phyloP scores from a whole-genome alignment of 2,888 invertebrate genomes.

The Cyclophora punctaria region DNA sequence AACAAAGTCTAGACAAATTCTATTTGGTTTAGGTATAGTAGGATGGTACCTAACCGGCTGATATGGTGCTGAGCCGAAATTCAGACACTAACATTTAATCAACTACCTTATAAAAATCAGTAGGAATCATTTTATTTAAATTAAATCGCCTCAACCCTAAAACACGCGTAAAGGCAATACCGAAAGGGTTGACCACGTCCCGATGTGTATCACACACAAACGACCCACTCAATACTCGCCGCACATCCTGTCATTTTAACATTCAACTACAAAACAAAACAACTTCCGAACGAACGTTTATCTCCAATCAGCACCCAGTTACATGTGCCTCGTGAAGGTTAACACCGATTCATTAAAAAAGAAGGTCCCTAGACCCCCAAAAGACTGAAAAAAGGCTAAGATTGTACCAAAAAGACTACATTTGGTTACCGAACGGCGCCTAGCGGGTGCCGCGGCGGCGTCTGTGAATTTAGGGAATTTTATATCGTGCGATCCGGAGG shows the following conservation, averaged over 20 bases:
- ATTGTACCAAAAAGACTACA: slow-evolving; percentile 57
- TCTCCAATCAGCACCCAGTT: slow-evolving; percentile 73
- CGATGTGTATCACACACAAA: slow-evolving; percentile 42
- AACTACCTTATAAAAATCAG: too few species aligned
- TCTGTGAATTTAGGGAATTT: slow-evolving; percentile 61
- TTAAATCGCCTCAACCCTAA: too few species aligned
- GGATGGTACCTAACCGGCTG: too few species aligned
- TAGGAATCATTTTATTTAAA: too few species aligned
- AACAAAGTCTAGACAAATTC: too few species aligned
- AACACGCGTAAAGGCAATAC: too few species aligned
- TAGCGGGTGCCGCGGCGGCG: slow-evolving; percentile 66
- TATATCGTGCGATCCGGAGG: slow-evolving; percentile 33
- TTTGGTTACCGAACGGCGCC: slow-evolving; percentile 70
- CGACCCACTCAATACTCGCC: slow-evolving; percentile 42
- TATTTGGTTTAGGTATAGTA: too few species aligned
- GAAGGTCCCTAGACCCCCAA: slow-evolving; percentile 66
- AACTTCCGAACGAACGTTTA: slow-evolving; percentile 49
- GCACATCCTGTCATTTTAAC: slow-evolving; percentile 62
- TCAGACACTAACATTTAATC: too few species aligned
- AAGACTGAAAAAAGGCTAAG: slow-evolving; percentile 66
- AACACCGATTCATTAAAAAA: slow-evolving; percentile 74
- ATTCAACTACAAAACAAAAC: slow-evolving; percentile 37
- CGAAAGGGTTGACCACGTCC: slow-evolving; percentile 18
- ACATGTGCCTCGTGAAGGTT: slow-evolving; percentile 70
- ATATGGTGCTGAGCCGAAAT: too few species aligned